These are phyloP conservation scores for Diacarnus erythraeanus DNA, from an alignment of 37 sponge, comb jelly and placozoan species.

Conservation along the genomic window DNA sequence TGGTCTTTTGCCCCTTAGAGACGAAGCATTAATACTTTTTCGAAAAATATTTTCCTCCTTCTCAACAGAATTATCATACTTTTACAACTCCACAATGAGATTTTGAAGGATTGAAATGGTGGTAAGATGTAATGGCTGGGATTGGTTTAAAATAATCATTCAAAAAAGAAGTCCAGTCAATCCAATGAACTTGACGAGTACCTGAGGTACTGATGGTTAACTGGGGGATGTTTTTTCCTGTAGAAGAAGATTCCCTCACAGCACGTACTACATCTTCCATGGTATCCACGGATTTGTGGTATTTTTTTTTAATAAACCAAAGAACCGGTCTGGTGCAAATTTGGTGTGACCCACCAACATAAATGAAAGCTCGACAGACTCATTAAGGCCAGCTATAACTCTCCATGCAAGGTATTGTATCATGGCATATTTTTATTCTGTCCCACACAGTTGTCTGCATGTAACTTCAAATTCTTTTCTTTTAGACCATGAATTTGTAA, in stretches of 20 bases:
- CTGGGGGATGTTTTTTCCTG: neutral
- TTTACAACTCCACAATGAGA: no score
- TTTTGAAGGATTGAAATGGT: no score
- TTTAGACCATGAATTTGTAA: neutral
- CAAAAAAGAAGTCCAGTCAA: neutral
- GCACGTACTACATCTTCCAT: neutral
- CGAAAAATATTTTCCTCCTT: no score
- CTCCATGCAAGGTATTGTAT: conserved; percentile 29
- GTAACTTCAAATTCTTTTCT: conserved; percentile 1
- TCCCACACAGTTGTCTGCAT: no score
- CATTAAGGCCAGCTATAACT: conserved; percentile 1
- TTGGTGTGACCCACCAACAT: conserved; percentile 36
- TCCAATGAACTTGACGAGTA: neutral
- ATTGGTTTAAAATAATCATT: neutral
- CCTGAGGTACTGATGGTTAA: neutral
- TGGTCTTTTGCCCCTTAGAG: no score
- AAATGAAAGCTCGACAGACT: conserved; percentile 10
- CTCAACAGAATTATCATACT: no score
- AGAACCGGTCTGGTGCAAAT: conserved; percentile 35
- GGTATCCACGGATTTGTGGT: conserved; percentile 16
- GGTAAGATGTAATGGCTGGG: conserved; percentile 7
- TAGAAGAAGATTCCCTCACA: neutral
- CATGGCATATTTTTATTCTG: conserved; percentile 25
- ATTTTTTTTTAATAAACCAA: conserved; percentile 31
- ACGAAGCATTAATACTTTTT: no score